Conservation (phyloP, 2,113 vertebrate species). For the Oreamnos americanus region DNA sequence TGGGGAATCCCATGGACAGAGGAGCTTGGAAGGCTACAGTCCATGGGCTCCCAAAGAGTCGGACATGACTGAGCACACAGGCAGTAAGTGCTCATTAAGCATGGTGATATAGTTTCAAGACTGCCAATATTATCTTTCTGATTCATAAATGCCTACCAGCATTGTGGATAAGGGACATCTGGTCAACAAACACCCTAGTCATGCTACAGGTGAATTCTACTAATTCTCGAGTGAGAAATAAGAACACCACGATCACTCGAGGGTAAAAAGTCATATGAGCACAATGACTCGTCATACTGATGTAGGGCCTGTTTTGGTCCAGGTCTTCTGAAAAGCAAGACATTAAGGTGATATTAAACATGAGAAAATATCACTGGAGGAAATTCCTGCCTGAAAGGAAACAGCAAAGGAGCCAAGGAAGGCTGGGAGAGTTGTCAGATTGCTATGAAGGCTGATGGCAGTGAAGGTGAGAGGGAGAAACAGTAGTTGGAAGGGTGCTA, state of each 20-base stretch:
- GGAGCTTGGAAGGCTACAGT: neutral
- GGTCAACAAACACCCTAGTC: neutral
- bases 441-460: neutral
- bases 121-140: neutral
- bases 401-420: neutral
- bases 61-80: neutral
- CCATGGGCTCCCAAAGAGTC: neutral
- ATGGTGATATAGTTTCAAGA: neutral
- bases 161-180: neutral
- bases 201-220: neutral
- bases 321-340: neutral
- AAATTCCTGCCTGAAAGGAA: neutral
- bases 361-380: too few relatives aligned
- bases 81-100: neutral
- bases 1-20: neutral
- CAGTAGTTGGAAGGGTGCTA: neutral
- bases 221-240: neutral
- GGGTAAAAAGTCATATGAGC: neutral
- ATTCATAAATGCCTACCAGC: constrained; percentile 5
- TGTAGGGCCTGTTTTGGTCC: neutral
- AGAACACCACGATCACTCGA: neutral
- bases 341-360: neutral
- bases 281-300: neutral
- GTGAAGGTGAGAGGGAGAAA: neutral
- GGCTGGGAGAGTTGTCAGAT: neutral